Percentiles rank a stretch among this genome's conserved stretches.
Evolutionary conservation across 2,888 invertebrate species (phyloP).

Genomic region (Zygothrica quintamaculata): DNA sequence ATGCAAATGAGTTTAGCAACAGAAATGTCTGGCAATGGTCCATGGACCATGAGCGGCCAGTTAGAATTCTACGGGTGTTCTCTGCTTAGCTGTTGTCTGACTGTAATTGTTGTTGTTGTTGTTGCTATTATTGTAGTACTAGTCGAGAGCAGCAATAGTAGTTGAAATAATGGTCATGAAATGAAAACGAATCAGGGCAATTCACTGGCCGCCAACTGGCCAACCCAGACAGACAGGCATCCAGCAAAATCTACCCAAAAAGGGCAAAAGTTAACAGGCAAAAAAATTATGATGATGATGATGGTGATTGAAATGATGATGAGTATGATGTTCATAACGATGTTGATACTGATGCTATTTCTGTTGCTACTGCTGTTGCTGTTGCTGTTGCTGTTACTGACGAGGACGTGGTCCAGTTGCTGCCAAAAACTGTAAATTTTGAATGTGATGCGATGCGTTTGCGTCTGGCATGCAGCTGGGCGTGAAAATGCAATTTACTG

Average conservation of each 20-base stretch:
- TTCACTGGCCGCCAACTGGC: slow-evolving; percentile 41
- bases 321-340: slow-evolving; percentile 22
- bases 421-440: slow-evolving; percentile 55
- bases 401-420: slow-evolving; percentile 20
- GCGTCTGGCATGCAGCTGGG: slow-evolving; percentile 62
- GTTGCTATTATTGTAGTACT: neutral
- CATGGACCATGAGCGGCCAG: slow-evolving; percentile 16
- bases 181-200: slow-evolving; percentile 68
- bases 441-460: slow-evolving; percentile 39
- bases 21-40: slow-evolving; percentile 35
- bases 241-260: slow-evolving; percentile 6
- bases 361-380: slow-evolving; percentile 22
- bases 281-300: slow-evolving; percentile 41
- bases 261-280: slow-evolving; percentile 1
- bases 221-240: slow-evolving; percentile 3
- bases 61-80: slow-evolving; percentile 36
- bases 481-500: slow-evolving; percentile 78
- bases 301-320: slow-evolving; percentile 14
- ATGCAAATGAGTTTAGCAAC: slow-evolving; percentile 73
- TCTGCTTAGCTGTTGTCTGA: slow-evolving; percentile 3
- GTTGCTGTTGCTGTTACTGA: slow-evolving; percentile 22
- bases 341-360: too few species aligned
- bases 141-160: slow-evolving; percentile 1
- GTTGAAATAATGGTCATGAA: slow-evolving; percentile 64
- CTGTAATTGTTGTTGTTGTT: too few species aligned